Evolutionary conservation across 2,888 invertebrate genomes (phyloP), one percentile per base, ranked within the genome.

Genomic region (Branchinecta sandiegonensis): DNA sequence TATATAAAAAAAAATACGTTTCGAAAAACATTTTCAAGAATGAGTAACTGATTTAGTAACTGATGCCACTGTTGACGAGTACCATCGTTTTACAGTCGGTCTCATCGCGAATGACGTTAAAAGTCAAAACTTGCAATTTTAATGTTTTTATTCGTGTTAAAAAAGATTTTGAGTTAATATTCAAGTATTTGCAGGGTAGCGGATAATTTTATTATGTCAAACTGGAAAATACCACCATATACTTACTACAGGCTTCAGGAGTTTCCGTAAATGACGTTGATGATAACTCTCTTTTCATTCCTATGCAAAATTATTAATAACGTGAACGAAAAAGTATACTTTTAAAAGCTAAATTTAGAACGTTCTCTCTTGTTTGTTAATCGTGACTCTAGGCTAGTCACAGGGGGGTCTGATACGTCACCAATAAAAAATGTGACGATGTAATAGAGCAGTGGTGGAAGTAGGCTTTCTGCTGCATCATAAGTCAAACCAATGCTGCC

Each of bases 281-380:
- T n/a, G n/a, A n/a, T n/a, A n/a, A n/a, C n/a, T n/a, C n/a, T n/a
- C n/a, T n/a, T n/a, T n/a, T n/a, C n/a, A n/a, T n/a, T n/a, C n/a
- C n/a, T n/a, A n/a, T n/a, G n/a, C n/a, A n/a, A n/a, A n/a, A n/a
- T n/a, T n/a, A n/a, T n/a, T n/a, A n/a, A n/a, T n/a, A n/a, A n/a
- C n/a, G n/a, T n/a, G n/a, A n/a, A 50, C 50, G 11, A n/a, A 50
- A 50, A 50, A 50, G 13, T n/a, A 50, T 11, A 11, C 11, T 50
- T n/a, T 50, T 50, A n/a, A n/a, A n/a, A n/a, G 50, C n/a, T 50
- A 50, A 50, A 50, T 50, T 50, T 50, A 50, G 50, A 50, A 50
- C 2, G 13, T 50, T 50, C 2, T 50, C 50, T n/a, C 50, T 50
- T 50, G 50, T 50, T 13, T 1, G n/a, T 50, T 50, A 1, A 1